These are phyloP conservation scores for Exephanes ischioxanthus DNA, from an alignment of 2,888 invertebrate genomes.

Conservation along the genomic window DNA sequence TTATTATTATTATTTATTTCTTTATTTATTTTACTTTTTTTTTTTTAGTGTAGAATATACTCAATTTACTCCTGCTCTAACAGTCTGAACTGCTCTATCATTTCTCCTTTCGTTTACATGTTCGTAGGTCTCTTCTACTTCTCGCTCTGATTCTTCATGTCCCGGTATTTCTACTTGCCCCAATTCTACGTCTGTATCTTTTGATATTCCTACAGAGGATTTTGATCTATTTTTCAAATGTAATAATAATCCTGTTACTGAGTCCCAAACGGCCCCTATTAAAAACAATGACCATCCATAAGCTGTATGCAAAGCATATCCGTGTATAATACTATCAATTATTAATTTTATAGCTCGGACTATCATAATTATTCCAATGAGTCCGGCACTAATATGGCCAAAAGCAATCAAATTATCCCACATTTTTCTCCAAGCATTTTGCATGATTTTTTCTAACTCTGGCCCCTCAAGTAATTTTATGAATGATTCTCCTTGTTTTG, in stretches of 20 bases:
- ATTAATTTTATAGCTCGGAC: constrained; percentile 34
- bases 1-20: too few species aligned
- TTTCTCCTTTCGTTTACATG: too few species aligned
- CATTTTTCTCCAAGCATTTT: constrained; percentile 24
- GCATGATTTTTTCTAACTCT: constrained; percentile 28
- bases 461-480: constrained; percentile 31
- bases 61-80: too few species aligned
- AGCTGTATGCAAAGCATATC: constrained; percentile 34
- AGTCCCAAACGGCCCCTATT: constrained; percentile 1
- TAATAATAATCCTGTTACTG: not conserved
- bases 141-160: too few species aligned
- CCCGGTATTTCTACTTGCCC: too few species aligned
- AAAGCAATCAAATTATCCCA: constrained; percentile 46
- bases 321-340: constrained; percentile 34
- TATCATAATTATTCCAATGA: constrained; percentile 35
- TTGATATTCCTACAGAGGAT: not conserved
- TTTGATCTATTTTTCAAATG: not conserved
- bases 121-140: too few species aligned
- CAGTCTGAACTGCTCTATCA: too few species aligned
- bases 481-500: not conserved
- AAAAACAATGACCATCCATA: constrained; percentile 46
- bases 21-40: too few species aligned
- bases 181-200: not conserved
- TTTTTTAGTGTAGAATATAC: too few species aligned
- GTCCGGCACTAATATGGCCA: constrained; percentile 46